These are phyloP conservation scores for Trachelus stipa DNA, from an alignment of 2,888 invertebrate genomes.

Conservation along the genomic window DNA sequence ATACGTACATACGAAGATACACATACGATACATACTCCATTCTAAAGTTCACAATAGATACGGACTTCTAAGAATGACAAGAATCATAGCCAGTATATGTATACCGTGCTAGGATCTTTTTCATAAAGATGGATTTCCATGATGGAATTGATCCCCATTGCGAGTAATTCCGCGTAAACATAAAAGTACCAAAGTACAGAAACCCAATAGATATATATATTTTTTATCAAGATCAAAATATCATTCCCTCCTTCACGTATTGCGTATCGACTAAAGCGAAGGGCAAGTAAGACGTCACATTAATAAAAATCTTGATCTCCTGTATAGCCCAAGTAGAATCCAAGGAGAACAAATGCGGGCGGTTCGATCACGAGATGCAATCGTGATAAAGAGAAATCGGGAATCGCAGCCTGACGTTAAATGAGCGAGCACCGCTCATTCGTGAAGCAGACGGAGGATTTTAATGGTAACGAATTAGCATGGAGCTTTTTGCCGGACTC, in stretches of 20 bases:
- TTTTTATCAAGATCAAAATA: not conserved
- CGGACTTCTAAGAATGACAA: not conserved
- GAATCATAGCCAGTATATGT: not conserved
- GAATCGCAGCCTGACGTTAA: not conserved
- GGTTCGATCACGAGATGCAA: not conserved
- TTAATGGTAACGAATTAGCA: constrained; percentile 30
- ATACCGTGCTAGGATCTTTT: not conserved
- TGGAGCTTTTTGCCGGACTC: constrained; percentile 37
- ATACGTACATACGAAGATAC: not conserved
- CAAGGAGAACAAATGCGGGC: not conserved
- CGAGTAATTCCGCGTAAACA: not conserved
- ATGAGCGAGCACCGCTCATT: constrained; percentile 22
- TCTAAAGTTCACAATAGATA: not conserved
- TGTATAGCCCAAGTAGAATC: not conserved
- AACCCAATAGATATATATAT: not conserved
- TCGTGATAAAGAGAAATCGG: not conserved
- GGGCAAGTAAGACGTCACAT: not conserved
- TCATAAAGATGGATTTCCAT: not conserved
- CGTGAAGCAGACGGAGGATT: constrained; percentile 25
- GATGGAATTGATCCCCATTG: not conserved
- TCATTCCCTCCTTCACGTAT: not conserved
- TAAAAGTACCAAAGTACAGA: too few relatives aligned
- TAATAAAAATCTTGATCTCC: not conserved
- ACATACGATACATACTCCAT: not conserved
- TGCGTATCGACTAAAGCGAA: too few relatives aligned